Evolutionary conservation across 2,113 vertebrate genomes (phyloP), one percentile per base, ranked within the genome.

Genomic region (Vombatus ursinus): DNA sequence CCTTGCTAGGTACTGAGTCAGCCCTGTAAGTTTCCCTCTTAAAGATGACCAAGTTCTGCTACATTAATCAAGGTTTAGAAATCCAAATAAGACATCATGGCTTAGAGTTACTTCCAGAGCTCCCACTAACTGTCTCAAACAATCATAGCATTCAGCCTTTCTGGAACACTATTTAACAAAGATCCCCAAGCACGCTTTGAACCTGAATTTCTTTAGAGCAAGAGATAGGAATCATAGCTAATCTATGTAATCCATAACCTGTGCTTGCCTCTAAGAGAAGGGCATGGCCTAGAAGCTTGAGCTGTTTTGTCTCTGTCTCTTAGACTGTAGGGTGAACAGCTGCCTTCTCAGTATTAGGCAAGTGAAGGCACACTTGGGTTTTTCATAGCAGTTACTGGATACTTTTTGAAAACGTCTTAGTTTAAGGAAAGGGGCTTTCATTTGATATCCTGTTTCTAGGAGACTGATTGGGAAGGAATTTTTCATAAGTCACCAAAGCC

Each of bases 401-500:
- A 61, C 68, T 90, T 96, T 94, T 96, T 96, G 95, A 93, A 84
- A 95, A 92, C 92, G 95, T 98, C 93, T 98, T 7, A 3, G 89
- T 97, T 97, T 94, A 96, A 98, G 91, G 54, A 94, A 96, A 95
- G 97, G 96, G 96, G 95, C 48, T 96, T 93, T 97, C 95, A 96
- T 97, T 93, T 97, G 95, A 93, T 51, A 92, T 95, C 94, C 95
- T 94, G 84, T 94, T 98, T 98, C 96, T 96, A 97, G 48, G 91
- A 97, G 91, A 97, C 92, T 31, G 31, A 95, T 97, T 94, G 94
- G 96, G 97, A 97, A 96, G 95, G 97, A 98, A 94, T 98, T 96
- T 57, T 96, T 97, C 96, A 97, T 96, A 95, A 61, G 89, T 97
- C 97, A 96, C 95, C 3, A 52, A 96, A 96, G 51, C 92, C 95